Base-by-base conservation (phyloP, 2,888 invertebrate genomes). In the Drosophila suboccidentalis region DNA sequence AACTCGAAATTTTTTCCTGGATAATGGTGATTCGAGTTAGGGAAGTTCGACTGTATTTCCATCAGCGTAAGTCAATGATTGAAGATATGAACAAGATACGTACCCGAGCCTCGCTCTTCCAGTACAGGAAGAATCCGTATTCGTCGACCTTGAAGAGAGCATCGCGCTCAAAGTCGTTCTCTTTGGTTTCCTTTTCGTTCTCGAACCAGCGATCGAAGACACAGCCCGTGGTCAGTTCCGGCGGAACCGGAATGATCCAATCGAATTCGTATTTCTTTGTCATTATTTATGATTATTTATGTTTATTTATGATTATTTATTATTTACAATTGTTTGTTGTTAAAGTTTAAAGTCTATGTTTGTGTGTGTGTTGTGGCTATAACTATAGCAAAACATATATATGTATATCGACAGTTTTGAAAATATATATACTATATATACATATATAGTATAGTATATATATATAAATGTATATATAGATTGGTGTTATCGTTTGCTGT, bases 201-300 rank as follows among this genome's bases (percentile, higher is more conserved):
- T 99, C 99, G 66, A 98, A 97, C 98, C 99, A 99, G 85, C 99
- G 95, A 94, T 99, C 99, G 93, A 99, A 98, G 60, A 95, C 94
- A 83, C 97, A 96, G 62, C 99, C 99, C 91, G 95, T 94, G 57
- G 96, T 94, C 38, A 93, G 72, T 47, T 96, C 95, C 90, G 97
- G 96, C 50, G 99, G 99, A 82, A 99, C 97, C 71, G 97, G 96
- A 90, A 98, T 96, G 93, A 97, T 97, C 99, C 99, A 99, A 94
- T 98, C 97, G 94, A 99, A 99, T 93, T 99, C 99, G 94, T 98
- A 99, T 93, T 97, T 97, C 94, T 99, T 99, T 91, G 99, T 99
- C 98, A 98, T 98, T 75, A 80, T 90, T 91, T 78, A 78, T 26
- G 5, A 26, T 26, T 26, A 26, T 26, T 26, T 26, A 22, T n/a